phyloP scores from a whole-genome alignment of 2,888 invertebrate genomes.

The Lasioglossum zephyrum region DNA sequence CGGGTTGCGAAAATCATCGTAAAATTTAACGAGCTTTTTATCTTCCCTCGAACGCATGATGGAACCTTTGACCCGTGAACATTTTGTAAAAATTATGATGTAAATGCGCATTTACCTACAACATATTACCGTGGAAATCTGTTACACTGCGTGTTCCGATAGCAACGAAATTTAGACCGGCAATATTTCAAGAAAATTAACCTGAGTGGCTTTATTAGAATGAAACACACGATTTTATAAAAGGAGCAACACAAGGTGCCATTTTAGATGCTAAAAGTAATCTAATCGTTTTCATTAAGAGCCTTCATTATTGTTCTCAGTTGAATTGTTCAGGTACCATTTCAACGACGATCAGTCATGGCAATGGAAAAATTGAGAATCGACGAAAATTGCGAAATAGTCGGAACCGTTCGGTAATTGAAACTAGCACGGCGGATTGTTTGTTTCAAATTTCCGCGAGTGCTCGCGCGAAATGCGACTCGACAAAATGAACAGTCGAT shows the following conservation, averaged over 20 bases:
- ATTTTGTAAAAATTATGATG: neutral
- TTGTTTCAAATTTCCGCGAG: neutral
- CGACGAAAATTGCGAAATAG: neutral
- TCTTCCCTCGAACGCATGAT: neutral
- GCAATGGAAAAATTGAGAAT: neutral
- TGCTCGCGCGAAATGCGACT: neutral
- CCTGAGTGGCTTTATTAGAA: neutral
- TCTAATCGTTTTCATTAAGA: neutral
- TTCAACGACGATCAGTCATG: neutral
- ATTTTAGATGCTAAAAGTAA: neutral
- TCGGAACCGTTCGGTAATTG: slow-evolving; percentile 7
- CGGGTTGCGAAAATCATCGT: neutral
- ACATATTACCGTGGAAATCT: neutral
- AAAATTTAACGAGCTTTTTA: slow-evolving; percentile 6
- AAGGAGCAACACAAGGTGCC: neutral
- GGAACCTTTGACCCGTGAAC: neutral
- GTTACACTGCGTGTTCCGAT: neutral
- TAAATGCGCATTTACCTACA: neutral
- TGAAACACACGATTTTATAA: neutral
- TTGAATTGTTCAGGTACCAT: neutral
- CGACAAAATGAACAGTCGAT: neutral
- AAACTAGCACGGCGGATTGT: neutral
- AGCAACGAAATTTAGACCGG: neutral
- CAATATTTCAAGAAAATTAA: neutral
- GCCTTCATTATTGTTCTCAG: neutral